A percentile compares a stretch with the other conserved stretches of the same genome.
Conservation (phyloP, 2,888 invertebrate genomes). For the Trissonchulus sp. region DNA sequence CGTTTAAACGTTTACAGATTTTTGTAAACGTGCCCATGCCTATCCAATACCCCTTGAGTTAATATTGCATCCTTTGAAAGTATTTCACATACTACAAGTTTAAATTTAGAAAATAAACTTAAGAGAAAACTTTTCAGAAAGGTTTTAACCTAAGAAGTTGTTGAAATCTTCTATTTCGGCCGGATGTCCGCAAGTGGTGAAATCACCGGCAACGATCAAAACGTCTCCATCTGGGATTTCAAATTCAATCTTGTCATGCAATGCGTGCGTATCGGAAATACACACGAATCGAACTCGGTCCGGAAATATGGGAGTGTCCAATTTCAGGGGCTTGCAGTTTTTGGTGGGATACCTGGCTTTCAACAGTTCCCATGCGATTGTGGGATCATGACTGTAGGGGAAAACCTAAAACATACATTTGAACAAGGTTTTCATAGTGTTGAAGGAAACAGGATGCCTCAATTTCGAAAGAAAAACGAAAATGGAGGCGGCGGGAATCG, state of each 20-base stretch:
- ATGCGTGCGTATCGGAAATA: constrained; percentile 75
- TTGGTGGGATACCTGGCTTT: constrained; percentile 63
- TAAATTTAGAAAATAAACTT: too few relatives aligned
- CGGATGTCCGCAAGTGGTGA: constrained; percentile 68
- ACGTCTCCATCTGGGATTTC: constrained; percentile 72
- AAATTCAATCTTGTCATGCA: constrained; percentile 59
- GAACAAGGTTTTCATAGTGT: too few relatives aligned
- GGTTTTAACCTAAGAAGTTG: constrained; percentile 70
- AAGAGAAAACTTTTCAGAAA: too few relatives aligned
- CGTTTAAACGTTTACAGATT: too few relatives aligned
- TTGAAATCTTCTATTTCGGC: constrained; percentile 71
- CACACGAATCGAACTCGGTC: constrained; percentile 66
- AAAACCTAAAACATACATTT: constrained; percentile 37
- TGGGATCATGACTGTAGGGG: constrained; percentile 62
- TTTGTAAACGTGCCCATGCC: too few relatives aligned
- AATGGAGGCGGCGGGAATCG: too few relatives aligned
- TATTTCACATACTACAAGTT: too few relatives aligned
- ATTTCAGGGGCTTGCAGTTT: constrained; percentile 41
- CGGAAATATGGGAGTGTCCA: constrained; percentile 43
- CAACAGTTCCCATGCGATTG: constrained; percentile 67
- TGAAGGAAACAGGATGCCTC: too few relatives aligned
- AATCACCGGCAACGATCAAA: constrained; percentile 76
- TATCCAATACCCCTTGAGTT: too few relatives aligned
- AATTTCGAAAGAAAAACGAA: too few relatives aligned
- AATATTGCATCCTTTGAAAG: too few relatives aligned